Evolutionary conservation across 2,113 vertebrate species (phyloP).

Genomic region (Amazona vittata): DNA sequence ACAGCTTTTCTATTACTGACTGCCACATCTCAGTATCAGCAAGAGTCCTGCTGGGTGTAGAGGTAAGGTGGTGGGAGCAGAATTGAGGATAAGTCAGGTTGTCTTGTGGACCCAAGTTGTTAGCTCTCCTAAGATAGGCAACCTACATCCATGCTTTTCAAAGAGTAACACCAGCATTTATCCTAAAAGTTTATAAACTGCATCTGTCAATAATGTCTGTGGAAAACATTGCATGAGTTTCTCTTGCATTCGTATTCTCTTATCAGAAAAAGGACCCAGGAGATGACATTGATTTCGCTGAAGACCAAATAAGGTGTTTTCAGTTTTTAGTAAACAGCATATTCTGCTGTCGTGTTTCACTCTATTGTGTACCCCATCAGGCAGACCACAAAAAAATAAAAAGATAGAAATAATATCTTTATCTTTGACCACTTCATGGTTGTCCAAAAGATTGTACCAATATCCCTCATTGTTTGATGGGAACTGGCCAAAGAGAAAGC

Average conservation of each 20-base stretch:
- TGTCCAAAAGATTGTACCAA: background rate
- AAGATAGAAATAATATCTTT: background rate
- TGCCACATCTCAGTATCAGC: background rate
- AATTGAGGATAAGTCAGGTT: background rate
- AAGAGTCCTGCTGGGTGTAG: background rate
- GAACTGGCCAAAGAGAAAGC: background rate
- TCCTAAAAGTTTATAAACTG: background rate
- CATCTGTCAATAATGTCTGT: background rate
- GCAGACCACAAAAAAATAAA: background rate
- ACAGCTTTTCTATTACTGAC: background rate
- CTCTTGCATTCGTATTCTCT: background rate
- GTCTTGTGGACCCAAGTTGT: accelerated
- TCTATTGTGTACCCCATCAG: background rate
- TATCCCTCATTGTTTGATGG: background rate
- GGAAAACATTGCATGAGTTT: background rate
- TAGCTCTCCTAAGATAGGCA: background rate
- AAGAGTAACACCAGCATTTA: background rate
- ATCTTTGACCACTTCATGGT: background rate
- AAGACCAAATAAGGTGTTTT: background rate
- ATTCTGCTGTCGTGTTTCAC: background rate
- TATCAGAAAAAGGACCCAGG: background rate
- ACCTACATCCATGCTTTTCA: accelerated
- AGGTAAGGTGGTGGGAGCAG: background rate
- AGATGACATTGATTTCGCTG: background rate
- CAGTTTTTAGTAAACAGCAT: background rate